phyloP scores from a whole-genome alignment of 2,888 invertebrate species.

The Calameuta idolon region DNA sequence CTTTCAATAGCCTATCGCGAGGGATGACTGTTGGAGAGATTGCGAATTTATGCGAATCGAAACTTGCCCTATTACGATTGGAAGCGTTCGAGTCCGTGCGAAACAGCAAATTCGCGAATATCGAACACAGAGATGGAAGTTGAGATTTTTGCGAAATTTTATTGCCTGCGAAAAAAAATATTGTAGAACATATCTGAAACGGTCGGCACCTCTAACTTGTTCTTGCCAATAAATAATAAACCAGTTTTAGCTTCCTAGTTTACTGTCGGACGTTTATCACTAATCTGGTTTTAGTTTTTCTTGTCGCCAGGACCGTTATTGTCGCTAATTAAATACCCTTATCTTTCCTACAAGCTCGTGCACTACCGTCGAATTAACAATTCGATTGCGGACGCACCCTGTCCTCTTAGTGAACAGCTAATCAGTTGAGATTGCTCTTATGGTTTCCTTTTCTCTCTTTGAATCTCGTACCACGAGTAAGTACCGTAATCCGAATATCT shows the following conservation, averaged over 20 bases:
- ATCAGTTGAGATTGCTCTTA: not conserved
- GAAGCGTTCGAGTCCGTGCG: not conserved
- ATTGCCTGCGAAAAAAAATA: too few species aligned
- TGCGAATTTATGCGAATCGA: constrained; percentile 46
- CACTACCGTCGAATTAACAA: not conserved
- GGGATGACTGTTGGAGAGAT: constrained; percentile 34
- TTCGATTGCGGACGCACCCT: not conserved
- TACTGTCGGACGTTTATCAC: constrained; percentile 2
- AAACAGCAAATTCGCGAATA: constrained; percentile 1
- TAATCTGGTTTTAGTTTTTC: constrained; percentile 2
- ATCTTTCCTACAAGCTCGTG: not conserved
- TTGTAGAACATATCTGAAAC: not conserved
- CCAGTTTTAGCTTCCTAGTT: not conserved
- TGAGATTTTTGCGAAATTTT: not conserved
- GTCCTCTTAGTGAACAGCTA: not conserved
- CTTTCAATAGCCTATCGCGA: constrained; percentile 14
- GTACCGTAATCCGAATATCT: not conserved
- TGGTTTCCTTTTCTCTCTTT: not conserved
- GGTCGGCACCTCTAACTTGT: not conserved
- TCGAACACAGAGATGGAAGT: not conserved
- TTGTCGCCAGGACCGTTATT: not conserved
- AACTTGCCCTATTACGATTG: constrained; percentile 32
- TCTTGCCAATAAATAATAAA: constrained; percentile 3
- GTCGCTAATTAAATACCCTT: not conserved
- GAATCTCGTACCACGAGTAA: not conserved